These are phyloP conservation scores for Uropsilus gracilis DNA, from an alignment of 2,113 vertebrate species.

Conservation along the genomic window DNA sequence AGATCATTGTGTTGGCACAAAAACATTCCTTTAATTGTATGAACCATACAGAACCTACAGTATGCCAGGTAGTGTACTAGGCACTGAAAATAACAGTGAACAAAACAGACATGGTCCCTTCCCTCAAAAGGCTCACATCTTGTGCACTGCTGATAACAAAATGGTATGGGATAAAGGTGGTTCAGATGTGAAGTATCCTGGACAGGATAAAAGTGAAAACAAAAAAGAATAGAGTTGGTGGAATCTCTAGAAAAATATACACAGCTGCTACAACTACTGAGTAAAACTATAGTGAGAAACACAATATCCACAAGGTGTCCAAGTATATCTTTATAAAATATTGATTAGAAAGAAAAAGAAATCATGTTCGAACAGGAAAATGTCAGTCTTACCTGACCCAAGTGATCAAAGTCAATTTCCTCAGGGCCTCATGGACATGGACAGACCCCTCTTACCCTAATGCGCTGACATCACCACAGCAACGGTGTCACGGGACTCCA, in stretches of 20 bases:
- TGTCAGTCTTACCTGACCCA: background rate
- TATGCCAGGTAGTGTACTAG: background rate
- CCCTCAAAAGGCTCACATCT: background rate
- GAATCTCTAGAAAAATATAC: background rate
- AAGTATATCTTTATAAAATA: background rate
- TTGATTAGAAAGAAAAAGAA: background rate
- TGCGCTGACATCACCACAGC: background rate
- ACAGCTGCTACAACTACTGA: background rate
- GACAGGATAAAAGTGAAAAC: background rate
- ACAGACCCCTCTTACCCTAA: background rate
- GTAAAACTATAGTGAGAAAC: background rate
- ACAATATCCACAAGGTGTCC: background rate
- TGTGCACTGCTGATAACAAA: background rate
- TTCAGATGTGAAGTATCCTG: background rate
- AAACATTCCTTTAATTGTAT: background rate
- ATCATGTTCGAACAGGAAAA: background rate
- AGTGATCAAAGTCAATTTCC: background rate
- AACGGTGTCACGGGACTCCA: too few species aligned
- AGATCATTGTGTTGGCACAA: background rate
- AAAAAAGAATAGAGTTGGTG: background rate
- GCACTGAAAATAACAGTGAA: background rate
- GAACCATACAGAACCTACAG: background rate
- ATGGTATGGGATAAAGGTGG: background rate
- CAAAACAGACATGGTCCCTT: background rate
- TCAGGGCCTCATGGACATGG: background rate